A percentile compares a stretch with the other conserved stretches of the same genome.
phyloP scores from a whole-genome alignment of 2,797 vertebrate species.

The Hippoglossus hippoglossus region DNA sequence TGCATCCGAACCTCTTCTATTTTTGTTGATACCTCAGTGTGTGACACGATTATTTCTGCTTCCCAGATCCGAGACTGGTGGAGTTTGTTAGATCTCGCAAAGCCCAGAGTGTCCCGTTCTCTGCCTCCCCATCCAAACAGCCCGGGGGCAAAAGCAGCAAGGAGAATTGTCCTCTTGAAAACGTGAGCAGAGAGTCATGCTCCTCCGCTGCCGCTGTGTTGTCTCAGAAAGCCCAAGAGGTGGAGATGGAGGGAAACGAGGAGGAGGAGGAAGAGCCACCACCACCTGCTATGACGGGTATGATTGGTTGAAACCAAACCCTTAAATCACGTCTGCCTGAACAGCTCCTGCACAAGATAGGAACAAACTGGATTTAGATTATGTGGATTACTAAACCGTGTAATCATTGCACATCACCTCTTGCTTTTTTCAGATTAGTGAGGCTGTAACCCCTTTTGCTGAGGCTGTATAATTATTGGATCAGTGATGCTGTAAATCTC shows the following conservation, averaged over 20 bases:
- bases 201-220: constrained; percentile 17
- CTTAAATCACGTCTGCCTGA: not conserved
- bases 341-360: constrained; percentile 5
- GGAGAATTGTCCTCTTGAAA: constrained; percentile 53
- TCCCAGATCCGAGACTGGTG: constrained; percentile 89
- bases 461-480: constrained; percentile 1
- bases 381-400: not conserved
- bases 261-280: constrained; percentile 50
- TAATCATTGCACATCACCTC: not conserved
- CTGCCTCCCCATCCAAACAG: constrained; percentile 43
- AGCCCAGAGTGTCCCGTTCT: constrained; percentile 46
- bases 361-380: not conserved
- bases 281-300: constrained; percentile 70
- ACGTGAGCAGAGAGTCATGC: constrained; percentile 31
- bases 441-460: constrained; percentile 3
- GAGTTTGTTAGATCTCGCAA: constrained; percentile 89
- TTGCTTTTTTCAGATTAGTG: not conserved
- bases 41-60: constrained; percentile 55
- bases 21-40: constrained; percentile 19
- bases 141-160: constrained; percentile 41
- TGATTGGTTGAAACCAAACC: constrained; percentile 28
- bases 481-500: not conserved
- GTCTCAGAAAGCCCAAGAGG: constrained; percentile 56
- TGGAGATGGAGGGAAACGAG: constrained; percentile 74
- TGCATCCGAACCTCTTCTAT: not conserved